phyloP scores from a whole-genome alignment of 2,113 vertebrate species.

The Oncorhynchus nerka region DNA sequence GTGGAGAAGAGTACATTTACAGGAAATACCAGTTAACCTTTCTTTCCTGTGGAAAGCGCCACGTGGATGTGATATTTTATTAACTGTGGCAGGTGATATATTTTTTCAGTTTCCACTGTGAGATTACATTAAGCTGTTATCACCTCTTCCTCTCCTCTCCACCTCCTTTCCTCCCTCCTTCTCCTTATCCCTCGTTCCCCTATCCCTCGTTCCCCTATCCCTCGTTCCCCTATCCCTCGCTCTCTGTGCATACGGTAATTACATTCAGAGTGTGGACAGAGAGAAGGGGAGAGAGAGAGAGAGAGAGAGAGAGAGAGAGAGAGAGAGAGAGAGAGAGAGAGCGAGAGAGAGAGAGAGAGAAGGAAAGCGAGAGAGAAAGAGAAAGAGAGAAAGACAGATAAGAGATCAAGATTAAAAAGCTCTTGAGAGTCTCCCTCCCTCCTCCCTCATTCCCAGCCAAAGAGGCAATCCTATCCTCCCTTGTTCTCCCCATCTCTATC shows the following conservation, averaged over 20 bases:
- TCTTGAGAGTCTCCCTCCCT: slow-evolving; percentile 19
- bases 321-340: neutral
- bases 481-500: too few species aligned
- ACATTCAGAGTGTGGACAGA: slow-evolving; percentile 19
- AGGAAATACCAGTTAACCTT: slow-evolving; percentile 70
- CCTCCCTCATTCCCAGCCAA: neutral
- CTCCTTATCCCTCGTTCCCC: neutral
- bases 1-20: slow-evolving; percentile 50
- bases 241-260: slow-evolving; percentile 43
- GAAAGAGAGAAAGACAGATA: neutral
- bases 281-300: neutral
- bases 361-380: slow-evolving; percentile 15
- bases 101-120: slow-evolving; percentile 58
- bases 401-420: neutral
- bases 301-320: neutral
- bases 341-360: neutral
- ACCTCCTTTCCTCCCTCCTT: slow-evolving; percentile 27
- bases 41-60: slow-evolving; percentile 54
- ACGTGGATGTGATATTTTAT: slow-evolving; percentile 63
- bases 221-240: neutral
- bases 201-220: slow-evolving; percentile 14
- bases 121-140: slow-evolving; percentile 62
- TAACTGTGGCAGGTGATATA: slow-evolving; percentile 71
- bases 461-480: slow-evolving; percentile 20
- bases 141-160: slow-evolving; percentile 16